phyloP scores from a whole-genome alignment of 2,113 vertebrate species.

The Oreotrochilus melanogaster region DNA sequence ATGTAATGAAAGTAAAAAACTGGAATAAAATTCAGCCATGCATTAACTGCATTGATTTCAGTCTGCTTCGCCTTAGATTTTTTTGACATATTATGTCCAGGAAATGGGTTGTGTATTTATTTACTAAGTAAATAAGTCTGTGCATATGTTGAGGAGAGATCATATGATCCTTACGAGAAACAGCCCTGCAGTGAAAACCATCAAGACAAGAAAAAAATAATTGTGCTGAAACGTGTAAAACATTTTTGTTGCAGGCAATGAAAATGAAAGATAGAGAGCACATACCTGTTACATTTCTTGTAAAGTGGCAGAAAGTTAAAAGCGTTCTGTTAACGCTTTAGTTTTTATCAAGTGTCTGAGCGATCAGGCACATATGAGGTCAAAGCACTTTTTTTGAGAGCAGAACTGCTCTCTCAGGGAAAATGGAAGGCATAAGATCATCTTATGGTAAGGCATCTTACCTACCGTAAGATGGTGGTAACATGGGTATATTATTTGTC shows the following conservation, averaged over 20 bases:
- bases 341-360: neutral
- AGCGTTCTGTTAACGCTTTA: neutral
- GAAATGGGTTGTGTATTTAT: neutral
- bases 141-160: neutral
- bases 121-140: neutral
- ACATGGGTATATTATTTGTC: neutral
- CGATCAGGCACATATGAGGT: neutral
- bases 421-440: neutral
- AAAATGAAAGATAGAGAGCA: neutral
- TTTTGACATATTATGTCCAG: neutral
- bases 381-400: neutral
- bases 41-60: neutral
- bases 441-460: too few relatives aligned
- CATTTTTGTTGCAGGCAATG: neutral
- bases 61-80: neutral
- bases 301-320: neutral
- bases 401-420: neutral
- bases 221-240: neutral
- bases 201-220: neutral
- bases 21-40: neutral
- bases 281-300: neutral
- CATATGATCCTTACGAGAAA: neutral
- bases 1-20: neutral
- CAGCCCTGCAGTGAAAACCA: neutral
- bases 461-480: neutral